phyloP scores from a whole-genome alignment of 1,140 invertebrate genomes.

The Microplitis demolitor region DNA sequence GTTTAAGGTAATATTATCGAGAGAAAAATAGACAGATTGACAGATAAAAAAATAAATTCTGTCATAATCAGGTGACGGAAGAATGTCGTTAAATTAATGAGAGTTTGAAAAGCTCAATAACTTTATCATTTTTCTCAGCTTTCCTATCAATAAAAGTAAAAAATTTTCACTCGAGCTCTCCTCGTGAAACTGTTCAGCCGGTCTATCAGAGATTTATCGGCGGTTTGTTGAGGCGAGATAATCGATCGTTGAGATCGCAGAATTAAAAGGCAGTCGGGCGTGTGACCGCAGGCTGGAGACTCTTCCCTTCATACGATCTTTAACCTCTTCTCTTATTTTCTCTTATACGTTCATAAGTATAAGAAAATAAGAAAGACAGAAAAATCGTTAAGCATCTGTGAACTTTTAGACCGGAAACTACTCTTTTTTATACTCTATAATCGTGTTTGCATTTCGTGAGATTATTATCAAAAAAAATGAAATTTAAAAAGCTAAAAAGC shows the following conservation, averaged over 20 bases:
- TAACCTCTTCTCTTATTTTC: slow-evolving; percentile 7
- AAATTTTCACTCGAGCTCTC: slow-evolving; percentile 8
- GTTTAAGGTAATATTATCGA: not conserved
- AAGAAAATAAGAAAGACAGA: not conserved
- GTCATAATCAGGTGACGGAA: not conserved
- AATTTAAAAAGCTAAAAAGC: not conserved
- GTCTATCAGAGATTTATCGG: slow-evolving; percentile 29
- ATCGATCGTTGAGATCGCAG: slow-evolving; percentile 26
- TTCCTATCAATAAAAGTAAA: slow-evolving; percentile 1
- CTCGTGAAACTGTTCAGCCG: slow-evolving; percentile 10
- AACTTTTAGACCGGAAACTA: slow-evolving; percentile 3
- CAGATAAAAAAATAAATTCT: not conserved
- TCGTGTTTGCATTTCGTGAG: not conserved
- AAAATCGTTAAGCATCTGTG: not conserved
- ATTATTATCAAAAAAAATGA: not conserved
- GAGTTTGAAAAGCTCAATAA: not conserved
- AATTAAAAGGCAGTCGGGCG: slow-evolving; percentile 32
- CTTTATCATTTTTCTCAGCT: slow-evolving; percentile 4
- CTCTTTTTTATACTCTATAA: not conserved
- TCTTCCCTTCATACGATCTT: slow-evolving; percentile 16
- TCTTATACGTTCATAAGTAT: not conserved
- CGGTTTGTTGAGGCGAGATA: slow-evolving; percentile 29
- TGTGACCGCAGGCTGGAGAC: slow-evolving; percentile 19
- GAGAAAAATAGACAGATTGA: not conserved
- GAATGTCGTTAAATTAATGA: slow-evolving; percentile 7